Evolutionary conservation across 2,797 vertebrate species (phyloP).

Genomic region (Poeciliopsis turneri): DNA sequence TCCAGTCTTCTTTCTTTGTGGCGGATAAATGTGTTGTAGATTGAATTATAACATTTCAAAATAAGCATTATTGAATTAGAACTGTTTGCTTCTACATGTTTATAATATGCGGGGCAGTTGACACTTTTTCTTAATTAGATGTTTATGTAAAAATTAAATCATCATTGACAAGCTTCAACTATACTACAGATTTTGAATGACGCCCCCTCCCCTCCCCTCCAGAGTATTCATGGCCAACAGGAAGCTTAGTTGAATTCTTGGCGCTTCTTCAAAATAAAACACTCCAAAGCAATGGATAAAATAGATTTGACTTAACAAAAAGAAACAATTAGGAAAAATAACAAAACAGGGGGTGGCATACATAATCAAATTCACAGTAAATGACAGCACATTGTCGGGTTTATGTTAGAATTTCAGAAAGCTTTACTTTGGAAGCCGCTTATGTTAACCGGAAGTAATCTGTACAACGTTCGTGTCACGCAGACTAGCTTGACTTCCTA

Average conservation of each 20-base stretch:
- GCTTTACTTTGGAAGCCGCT: not conserved
- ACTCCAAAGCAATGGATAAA: not conserved
- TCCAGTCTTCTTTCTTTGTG: not conserved
- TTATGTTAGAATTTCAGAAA: rapidly evolving
- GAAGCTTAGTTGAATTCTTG: not conserved
- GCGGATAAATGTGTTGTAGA: not conserved
- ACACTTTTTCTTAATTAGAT: not conserved
- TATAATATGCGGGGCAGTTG: not conserved
- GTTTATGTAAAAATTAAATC: not conserved
- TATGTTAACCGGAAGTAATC: constrained; percentile 51
- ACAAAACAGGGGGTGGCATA: rapidly evolving
- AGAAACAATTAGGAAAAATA: not conserved
- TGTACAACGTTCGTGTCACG: constrained; percentile 28
- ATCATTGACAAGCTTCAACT: not conserved
- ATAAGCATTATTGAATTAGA: not conserved
- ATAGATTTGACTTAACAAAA: not conserved
- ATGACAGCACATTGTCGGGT: rapidly evolving
- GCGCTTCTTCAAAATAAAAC: not conserved
- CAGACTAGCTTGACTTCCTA: constrained; percentile 58
- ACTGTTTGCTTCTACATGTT: not conserved
- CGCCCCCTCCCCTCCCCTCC: no score
- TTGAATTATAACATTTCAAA: not conserved
- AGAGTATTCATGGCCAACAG: not conserved
- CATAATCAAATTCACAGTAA: not conserved
- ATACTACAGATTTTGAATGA: not conserved